Evolutionary conservation across 2,797 vertebrate genomes (phyloP).

Genomic region (Rhinatrema bivittatum): DNA sequence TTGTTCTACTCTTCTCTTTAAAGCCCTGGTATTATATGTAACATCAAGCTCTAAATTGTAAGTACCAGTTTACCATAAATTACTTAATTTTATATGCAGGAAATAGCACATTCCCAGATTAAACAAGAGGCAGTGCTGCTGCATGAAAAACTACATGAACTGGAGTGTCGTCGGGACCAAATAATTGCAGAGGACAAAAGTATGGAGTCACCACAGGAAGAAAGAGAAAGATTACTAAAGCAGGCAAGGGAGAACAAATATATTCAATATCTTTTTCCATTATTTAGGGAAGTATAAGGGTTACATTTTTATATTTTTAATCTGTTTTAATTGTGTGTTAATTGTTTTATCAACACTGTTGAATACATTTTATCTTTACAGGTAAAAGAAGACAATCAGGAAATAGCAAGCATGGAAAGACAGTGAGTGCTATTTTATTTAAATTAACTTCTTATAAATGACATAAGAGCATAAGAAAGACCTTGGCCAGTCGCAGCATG

Average conservation of each 20-base stretch:
- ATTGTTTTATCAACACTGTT: too few relatives aligned
- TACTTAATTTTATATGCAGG: too few relatives aligned
- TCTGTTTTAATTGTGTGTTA: too few relatives aligned
- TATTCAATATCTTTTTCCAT: neutral
- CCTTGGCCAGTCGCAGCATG: too few relatives aligned
- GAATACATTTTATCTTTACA: conserved; percentile 38
- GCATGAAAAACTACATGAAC: conserved; percentile 68
- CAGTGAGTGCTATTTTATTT: conserved; percentile 66
- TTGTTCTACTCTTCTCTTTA: too few relatives aligned
- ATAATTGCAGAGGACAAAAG: conserved; percentile 82
- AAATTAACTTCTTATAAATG: too few relatives aligned
- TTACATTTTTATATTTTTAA: too few relatives aligned
- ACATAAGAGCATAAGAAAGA: too few relatives aligned
- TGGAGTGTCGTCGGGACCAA: conserved; percentile 68
- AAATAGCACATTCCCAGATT: conserved; percentile 74
- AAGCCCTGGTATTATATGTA: too few relatives aligned
- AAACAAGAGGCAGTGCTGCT: conserved; percentile 80
- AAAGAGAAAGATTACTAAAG: conserved; percentile 78
- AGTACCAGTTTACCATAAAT: too few relatives aligned
- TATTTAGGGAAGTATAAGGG: neutral
- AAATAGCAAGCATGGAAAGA: conserved; percentile 92
- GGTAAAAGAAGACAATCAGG: conserved; percentile 94
- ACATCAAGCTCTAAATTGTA: too few relatives aligned
- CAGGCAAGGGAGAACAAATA: conserved; percentile 59
- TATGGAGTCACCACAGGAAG: conserved; percentile 79